Evolutionary conservation across 2,888 invertebrate species (phyloP).

Genomic region (Tipula vernalis): DNA sequence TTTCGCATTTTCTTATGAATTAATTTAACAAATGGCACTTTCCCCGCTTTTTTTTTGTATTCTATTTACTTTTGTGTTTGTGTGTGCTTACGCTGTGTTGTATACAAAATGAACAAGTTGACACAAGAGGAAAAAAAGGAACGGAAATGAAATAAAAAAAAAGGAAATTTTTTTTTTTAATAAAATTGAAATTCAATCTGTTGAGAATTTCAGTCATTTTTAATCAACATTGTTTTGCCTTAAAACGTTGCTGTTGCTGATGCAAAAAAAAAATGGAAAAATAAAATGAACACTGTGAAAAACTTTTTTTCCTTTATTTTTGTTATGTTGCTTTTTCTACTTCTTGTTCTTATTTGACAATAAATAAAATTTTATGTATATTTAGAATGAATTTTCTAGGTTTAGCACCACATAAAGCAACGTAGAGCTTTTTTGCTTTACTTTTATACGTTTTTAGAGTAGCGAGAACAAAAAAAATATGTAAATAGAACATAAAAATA

Average conservation of each 20-base stretch:
- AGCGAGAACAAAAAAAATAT: neutral
- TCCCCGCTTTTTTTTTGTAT: neutral
- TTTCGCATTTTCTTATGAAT: neutral
- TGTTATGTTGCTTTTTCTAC: neutral
- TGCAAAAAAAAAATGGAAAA: neutral
- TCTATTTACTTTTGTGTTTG: neutral
- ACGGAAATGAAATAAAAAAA: neutral
- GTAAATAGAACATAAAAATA: neutral
- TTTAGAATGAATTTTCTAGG: neutral
- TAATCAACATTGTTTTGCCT: neutral
- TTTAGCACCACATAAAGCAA: neutral
- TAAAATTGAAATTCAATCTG: neutral
- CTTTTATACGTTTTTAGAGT: neutral
- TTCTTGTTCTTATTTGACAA: neutral
- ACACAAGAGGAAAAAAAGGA: neutral
- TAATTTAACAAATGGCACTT: neutral
- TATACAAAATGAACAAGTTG: neutral
- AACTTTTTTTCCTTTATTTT: neutral
- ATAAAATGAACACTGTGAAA: neutral
- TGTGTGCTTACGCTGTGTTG: neutral
- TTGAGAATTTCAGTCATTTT: neutral
- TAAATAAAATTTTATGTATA: neutral
- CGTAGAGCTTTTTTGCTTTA: neutral
- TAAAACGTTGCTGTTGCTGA: neutral
- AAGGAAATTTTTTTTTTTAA: neutral